Conservation (phyloP, 1,140 invertebrate species). For the Agrypnia vestita region DNA sequence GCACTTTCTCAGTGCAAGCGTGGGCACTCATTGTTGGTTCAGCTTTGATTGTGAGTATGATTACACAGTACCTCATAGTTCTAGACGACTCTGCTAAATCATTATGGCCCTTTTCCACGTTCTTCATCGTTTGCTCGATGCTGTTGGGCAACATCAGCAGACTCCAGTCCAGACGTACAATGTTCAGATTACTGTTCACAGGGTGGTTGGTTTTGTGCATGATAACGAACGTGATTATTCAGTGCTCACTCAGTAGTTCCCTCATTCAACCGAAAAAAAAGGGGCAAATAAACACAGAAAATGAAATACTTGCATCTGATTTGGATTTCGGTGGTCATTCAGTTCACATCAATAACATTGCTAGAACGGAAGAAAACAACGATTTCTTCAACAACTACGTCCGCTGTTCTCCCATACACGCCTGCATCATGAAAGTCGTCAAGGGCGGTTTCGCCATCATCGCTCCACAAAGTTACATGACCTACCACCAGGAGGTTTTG, state of each 20-base stretch:
- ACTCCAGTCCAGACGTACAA: background rate
- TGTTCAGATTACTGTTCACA: constrained; percentile 17
- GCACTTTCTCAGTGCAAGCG: constrained; percentile 31
- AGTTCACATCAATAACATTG: constrained; percentile 37
- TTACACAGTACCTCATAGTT: background rate
- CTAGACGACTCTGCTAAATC: background rate
- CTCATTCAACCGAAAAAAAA: constrained; percentile 38
- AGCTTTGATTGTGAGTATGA: constrained; percentile 14
- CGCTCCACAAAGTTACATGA: constrained; percentile 32
- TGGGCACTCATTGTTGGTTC: constrained; percentile 39
- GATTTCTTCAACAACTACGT: constrained; percentile 39
- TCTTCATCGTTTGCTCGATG: constrained; percentile 45
- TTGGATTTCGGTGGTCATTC: constrained; percentile 41
- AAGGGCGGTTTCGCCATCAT: constrained; percentile 47
- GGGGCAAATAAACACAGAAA: constrained; percentile 30
- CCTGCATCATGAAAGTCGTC: constrained; percentile 42
- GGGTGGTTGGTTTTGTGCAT: constrained; percentile 44
- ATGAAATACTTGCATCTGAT: background rate
- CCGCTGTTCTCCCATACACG: constrained; percentile 18
- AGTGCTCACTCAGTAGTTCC: constrained; percentile 47
- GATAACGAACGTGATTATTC: constrained; percentile 37
- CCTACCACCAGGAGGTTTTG: constrained; percentile 16
- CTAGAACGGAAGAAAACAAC: constrained; percentile 19
- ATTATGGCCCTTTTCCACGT: background rate
- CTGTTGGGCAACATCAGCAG: constrained; percentile 38